These are phyloP conservation scores for Vulpes vulpes DNA, from an alignment of 2,113 vertebrate genomes.

Conservation along the genomic window DNA sequence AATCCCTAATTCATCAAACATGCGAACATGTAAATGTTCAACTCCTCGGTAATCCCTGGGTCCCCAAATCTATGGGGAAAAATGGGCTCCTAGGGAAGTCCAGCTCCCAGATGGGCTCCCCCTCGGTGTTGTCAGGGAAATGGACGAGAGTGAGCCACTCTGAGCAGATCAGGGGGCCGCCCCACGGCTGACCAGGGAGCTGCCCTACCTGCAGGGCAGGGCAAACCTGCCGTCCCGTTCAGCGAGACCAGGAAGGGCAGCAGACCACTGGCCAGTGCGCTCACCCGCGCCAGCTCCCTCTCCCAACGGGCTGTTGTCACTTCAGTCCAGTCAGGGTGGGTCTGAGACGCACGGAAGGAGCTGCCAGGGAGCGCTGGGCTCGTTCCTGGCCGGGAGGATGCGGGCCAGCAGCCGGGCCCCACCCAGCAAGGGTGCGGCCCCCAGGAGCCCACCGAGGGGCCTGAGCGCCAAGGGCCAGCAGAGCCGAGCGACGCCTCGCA, in stretches of 20 bases:
- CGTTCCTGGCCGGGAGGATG: neutral
- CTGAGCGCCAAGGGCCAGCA: neutral
- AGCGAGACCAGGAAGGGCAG: neutral
- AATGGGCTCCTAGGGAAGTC: neutral
- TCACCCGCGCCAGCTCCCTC: neutral
- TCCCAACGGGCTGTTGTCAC: neutral
- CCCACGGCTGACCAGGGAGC: neutral
- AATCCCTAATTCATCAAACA: neutral
- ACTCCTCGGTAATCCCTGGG: neutral
- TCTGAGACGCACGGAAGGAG: neutral
- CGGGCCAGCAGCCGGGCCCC: neutral
- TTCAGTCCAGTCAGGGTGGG: neutral
- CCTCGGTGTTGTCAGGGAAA: neutral
- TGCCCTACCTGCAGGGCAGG: neutral
- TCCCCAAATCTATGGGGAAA: neutral
- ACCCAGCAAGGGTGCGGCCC: too few species aligned
- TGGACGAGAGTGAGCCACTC: neutral
- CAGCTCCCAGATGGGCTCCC: neutral
- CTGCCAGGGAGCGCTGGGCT: neutral
- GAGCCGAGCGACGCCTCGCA: rapidly evolving
- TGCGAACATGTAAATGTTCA: neutral
- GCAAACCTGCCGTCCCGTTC: neutral
- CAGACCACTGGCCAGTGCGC: neutral
- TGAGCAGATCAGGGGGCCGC: neutral
- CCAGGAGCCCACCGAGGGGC: too few species aligned